Conservation (phyloP, 2,113 vertebrate species). For the Sapajus apella region DNA sequence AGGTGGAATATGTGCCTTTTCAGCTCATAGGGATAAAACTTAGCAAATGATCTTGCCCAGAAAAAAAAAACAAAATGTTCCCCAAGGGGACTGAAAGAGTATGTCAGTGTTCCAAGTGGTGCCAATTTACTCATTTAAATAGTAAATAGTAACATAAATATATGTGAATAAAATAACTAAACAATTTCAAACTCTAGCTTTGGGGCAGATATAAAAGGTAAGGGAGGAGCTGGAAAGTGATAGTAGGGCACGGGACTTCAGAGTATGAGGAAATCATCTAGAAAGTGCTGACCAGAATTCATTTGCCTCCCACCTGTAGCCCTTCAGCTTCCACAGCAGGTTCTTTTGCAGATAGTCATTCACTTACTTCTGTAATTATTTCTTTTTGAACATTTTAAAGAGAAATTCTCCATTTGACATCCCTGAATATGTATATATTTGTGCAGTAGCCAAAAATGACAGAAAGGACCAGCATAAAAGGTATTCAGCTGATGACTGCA, state of each 20-base stretch:
- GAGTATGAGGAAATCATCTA: neutral
- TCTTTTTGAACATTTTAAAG: neutral
- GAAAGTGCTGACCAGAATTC: neutral
- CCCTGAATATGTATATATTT: rapidly evolving
- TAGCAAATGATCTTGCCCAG: neutral
- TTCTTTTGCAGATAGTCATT: neutral
- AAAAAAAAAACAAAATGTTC: neutral
- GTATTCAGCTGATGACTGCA: neutral
- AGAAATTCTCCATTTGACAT: neutral
- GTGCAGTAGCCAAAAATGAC: neutral
- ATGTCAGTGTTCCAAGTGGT: neutral
- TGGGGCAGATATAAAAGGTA: neutral
- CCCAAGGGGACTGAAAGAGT: neutral
- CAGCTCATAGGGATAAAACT: neutral
- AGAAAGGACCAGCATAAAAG: neutral
- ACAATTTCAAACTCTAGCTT: neutral
- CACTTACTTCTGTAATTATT: neutral
- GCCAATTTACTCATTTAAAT: neutral
- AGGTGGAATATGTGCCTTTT: neutral
- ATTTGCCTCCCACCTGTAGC: neutral
- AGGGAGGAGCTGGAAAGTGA: neutral
- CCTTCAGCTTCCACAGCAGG: neutral
- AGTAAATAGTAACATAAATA: neutral
- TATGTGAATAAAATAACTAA: neutral
- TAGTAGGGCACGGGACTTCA: neutral